phyloP scores from a whole-genome alignment of 1,140 invertebrate species.

The Penaeus indicus region DNA sequence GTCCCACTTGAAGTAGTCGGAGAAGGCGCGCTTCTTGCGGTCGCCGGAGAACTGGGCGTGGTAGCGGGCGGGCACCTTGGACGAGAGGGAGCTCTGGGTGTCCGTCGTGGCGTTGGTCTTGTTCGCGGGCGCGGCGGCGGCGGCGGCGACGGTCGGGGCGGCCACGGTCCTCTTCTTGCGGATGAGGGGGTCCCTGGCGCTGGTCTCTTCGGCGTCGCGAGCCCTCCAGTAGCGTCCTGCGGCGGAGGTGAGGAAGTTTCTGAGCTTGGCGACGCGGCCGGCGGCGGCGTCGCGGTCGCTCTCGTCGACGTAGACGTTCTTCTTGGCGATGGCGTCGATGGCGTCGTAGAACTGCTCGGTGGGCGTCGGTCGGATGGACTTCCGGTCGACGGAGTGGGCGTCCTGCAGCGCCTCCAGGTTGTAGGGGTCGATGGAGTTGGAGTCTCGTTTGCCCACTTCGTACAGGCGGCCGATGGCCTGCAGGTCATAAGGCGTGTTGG shows the following conservation, averaged over 20 bases:
- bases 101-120: background rate
- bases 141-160: background rate
- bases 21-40: constrained; percentile 48
- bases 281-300: background rate
- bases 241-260: constrained; percentile 34
- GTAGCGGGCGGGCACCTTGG: background rate
- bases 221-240: constrained; percentile 35
- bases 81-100: background rate
- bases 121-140: constrained; percentile 1
- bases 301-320: constrained; percentile 4
- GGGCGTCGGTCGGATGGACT: constrained; percentile 16
- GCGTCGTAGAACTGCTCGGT: constrained; percentile 46
- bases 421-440: background rate
- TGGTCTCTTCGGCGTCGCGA: background rate
- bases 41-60: background rate
- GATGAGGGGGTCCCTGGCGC: constrained; percentile 12
- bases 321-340: constrained; percentile 25
- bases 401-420: background rate
- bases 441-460: constrained; percentile 43
- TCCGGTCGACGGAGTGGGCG: constrained; percentile 28
- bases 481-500: constrained; percentile 43
- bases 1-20: constrained; percentile 56
- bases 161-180: constrained; percentile 34
- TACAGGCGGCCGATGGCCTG: constrained; percentile 41
- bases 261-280: constrained; percentile 16